phyloP scores from a whole-genome alignment of 2,888 invertebrate genomes.

The Ennomos erosarius region DNA sequence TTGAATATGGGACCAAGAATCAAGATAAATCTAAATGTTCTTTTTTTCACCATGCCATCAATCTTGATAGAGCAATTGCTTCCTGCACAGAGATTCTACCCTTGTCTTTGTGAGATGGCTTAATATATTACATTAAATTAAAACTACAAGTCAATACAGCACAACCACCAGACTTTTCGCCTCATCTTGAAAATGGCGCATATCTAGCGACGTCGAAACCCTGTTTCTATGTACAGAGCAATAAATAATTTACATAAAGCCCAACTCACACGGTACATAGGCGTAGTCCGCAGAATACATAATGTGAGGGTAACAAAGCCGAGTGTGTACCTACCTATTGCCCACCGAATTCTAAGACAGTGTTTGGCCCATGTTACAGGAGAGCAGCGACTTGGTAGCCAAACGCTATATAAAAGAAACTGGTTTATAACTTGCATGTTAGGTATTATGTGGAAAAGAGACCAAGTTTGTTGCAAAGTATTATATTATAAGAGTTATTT shows the following conservation, averaged over 20 bases:
- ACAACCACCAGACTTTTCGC: constrained; percentile 7
- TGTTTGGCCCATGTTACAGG: constrained; percentile 47
- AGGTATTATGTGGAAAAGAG: no score
- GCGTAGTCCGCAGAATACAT: constrained; percentile 74
- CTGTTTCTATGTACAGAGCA: constrained; percentile 37
- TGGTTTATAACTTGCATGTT: constrained; percentile 20
- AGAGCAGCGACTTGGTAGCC: not conserved
- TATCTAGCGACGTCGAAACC: constrained; percentile 25
- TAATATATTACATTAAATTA: no score
- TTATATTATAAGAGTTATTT: no score
- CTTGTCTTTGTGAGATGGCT: no score
- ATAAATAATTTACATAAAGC: constrained; percentile 53
- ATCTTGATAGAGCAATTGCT: no score
- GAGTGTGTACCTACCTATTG: constrained; percentile 62
- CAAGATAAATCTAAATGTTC: no score
- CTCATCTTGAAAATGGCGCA: constrained; percentile 13
- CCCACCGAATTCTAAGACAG: constrained; percentile 78
- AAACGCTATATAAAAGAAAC: not conserved
- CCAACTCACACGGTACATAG: constrained; percentile 40
- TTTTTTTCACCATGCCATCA: no score
- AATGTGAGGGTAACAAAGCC: constrained; percentile 71
- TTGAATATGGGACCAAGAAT: no score
- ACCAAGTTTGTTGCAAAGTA: no score
- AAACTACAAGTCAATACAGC: not conserved
- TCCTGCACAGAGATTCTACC: no score